Base-by-base conservation (phyloP, 2,888 invertebrate species). In the Acanthosoma haemorrhoidale region DNA sequence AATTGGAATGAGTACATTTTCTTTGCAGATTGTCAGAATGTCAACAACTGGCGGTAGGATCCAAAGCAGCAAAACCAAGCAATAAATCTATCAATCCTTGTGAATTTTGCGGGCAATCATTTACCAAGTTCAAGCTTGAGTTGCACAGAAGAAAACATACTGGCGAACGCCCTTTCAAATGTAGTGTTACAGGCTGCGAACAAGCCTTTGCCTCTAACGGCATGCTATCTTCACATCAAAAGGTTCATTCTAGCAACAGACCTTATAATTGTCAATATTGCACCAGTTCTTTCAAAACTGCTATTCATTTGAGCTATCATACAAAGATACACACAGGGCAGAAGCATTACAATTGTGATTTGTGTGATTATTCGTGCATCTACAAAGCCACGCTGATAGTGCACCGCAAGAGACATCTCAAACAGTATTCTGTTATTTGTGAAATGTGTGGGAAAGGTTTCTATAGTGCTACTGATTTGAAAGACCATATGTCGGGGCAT, bases 341-440 rank as follows among this genome's bases (percentile, higher is more conserved):
- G 63, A 81, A 80, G 57, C 79, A 79, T 34, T 72, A 73, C 15
- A 67, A 71, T 8, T 77, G 76, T 69, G 76, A 77, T 39, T 70
- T 75, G 4, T 77, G 76, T 66, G 75, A 75, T 51, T 85, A 85
- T 71, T 85, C 87, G 73, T 75, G 75, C 31, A 73, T 75, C 13
- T 75, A 76, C 69, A 71, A 75, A 60, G 75, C 76, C 15, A 75
- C 75, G 2, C 77, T 88, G 69, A 85, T 84, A 57, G 81, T 83
- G 0, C 88, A 88, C 75, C 78, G 81, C 0, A 80, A 83, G 1
- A 80, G 84, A n/a, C 88, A 87, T 76, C 81, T 83, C 0, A 82
- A 83, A 5, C 82, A 83, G 21, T 85, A 82, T 73, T 78, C 77
- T 16, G 77, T 77, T 32, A 77, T 77, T 32, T 81, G 81, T 70